Conservation (phyloP, 2,888 invertebrate genomes). For the Chymomyza caudatula region DNA sequence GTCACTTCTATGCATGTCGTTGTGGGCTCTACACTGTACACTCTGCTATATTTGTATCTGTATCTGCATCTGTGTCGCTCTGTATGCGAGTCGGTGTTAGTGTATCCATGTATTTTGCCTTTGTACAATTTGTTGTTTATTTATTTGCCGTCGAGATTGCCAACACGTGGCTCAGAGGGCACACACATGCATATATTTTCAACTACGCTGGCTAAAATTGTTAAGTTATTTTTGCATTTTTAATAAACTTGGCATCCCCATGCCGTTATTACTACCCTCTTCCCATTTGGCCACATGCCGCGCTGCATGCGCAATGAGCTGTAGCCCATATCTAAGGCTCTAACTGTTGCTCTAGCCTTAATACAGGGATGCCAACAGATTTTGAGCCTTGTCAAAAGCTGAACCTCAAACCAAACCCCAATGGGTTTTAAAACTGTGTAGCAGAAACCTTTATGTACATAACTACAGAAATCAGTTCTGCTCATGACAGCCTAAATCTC, state of each 20-base stretch:
- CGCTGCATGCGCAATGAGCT: slow-evolving; percentile 5
- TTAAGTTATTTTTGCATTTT: slow-evolving; percentile 68
- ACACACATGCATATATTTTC: not conserved
- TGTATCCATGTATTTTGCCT: not conserved
- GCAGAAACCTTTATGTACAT: too few species aligned
- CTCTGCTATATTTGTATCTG: slow-evolving; percentile 17
- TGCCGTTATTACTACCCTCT: not conserved
- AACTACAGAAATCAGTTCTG: too few species aligned
- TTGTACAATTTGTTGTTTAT: slow-evolving; percentile 54
- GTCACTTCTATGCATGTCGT: slow-evolving; percentile 61
- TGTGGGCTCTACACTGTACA: slow-evolving; percentile 15
- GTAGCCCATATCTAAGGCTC: not conserved
- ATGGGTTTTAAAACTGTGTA: not conserved
- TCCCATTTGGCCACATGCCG: slow-evolving; percentile 20
- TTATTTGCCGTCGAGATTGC: slow-evolving; percentile 60
- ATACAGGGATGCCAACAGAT: not conserved
- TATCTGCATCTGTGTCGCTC: not conserved
- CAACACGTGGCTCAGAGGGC: slow-evolving; percentile 39
- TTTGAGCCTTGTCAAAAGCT: not conserved
- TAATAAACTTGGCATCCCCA: slow-evolving; percentile 49
- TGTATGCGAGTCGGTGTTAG: slow-evolving; percentile 13
- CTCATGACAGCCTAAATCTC: too few species aligned
- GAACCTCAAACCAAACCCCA: not conserved
- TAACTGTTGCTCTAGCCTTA: not conserved
- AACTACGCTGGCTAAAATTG: slow-evolving; percentile 46